phyloP scores from a whole-genome alignment of 2,113 vertebrate species.

The Halichoeres trimaculatus region DNA sequence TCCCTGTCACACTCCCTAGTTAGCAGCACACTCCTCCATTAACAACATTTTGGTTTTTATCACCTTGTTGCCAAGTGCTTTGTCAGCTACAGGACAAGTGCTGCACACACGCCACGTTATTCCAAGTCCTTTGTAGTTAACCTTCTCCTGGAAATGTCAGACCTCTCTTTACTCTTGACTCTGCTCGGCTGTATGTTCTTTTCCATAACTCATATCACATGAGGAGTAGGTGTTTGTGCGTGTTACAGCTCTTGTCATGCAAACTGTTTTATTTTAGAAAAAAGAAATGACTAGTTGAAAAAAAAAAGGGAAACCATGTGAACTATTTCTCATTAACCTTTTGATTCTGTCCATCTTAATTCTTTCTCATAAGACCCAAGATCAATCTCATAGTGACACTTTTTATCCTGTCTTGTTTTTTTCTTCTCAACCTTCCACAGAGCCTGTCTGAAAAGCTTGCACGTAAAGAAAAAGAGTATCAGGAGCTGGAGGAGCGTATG shows the following conservation, averaged over 20 bases:
- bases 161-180: slow-evolving; percentile 40
- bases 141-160: slow-evolving; percentile 43
- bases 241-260: background rate
- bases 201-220: slow-evolving; percentile 33
- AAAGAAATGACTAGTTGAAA: background rate
- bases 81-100: slow-evolving; percentile 14
- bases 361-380: background rate
- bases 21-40: slow-evolving; percentile 53
- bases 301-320: background rate
- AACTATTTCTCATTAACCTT: background rate
- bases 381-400: background rate
- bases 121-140: slow-evolving; percentile 33
- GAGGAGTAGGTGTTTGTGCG: background rate
- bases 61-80: slow-evolving; percentile 55
- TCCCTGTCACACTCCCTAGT: slow-evolving; percentile 54
- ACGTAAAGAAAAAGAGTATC: slow-evolving; percentile 87
- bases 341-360: background rate
- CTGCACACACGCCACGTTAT: slow-evolving; percentile 19
- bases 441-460: slow-evolving; percentile 87
- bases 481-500: slow-evolving; percentile 87
- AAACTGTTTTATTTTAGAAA: slow-evolving; percentile 27
- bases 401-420: background rate
- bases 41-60: slow-evolving; percentile 68
- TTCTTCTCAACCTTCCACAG: slow-evolving; percentile 71
- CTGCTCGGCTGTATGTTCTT: slow-evolving; percentile 48